Base-by-base conservation (phyloP, 2,113 vertebrate genomes). In the Pelecanoides urinatrix region DNA sequence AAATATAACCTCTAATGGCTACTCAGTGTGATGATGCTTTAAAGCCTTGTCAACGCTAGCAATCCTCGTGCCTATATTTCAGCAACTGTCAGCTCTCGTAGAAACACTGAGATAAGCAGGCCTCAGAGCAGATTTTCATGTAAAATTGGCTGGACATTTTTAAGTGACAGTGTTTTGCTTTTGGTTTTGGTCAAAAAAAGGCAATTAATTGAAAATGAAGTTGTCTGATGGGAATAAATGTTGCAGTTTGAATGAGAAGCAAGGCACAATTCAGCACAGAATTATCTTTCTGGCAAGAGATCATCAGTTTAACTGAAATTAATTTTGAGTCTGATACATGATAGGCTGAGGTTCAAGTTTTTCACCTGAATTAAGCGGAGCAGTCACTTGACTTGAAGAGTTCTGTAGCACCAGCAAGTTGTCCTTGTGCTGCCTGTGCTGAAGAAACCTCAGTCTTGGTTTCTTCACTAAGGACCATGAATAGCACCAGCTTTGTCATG, bases 1-100 rank as follows among this genome's bases (percentile, higher is more conserved):
- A 97, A 97, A 97, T 94, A 95, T 90, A 97, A 94, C 95, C 95
- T 97, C 89, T 97, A 97, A 97, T 97, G 91, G 94, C 94, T 96
- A 95, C 89, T 97, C 95, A 94, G 91, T 81, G 85, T 97, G 96
- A 97, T 92, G 96, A 96, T 97, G 90, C 97, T 96, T 96, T 95
- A 97, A 96, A 97, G 91, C 81, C 94, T 96, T 97, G 96, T 98
- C 97, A 97, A 97, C 96, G 96, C 96, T 76, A 90, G 95, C 91
- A 96, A 58, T 95, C 93, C 91, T 95, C 94, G 92, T 86, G 94
- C 91, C 96, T 90, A 96, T 97, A 96, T 97, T 97, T 98, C 95
- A 98, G 86, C 91, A 95, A 86, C 96, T 97, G 96, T 96, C 96
- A 96, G 85, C 86, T 92, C 56, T 90, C 58, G 4, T 83, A 70